These are phyloP conservation scores for Rhingia campestris DNA, from an alignment of 2,888 invertebrate species.

Conservation along the genomic window DNA sequence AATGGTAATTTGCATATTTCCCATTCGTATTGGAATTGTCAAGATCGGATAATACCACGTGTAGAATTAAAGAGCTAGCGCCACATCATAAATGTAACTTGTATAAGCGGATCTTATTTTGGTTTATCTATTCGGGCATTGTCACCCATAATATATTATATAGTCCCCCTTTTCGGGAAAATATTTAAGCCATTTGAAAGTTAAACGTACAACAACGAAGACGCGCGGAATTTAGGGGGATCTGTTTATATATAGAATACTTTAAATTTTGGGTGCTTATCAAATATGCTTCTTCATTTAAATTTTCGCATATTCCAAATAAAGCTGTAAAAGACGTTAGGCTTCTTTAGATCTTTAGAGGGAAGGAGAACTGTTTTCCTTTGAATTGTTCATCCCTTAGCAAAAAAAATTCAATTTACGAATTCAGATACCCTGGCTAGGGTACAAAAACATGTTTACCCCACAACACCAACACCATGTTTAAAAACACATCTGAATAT, in stretches of 20 bases:
- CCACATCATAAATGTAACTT: background rate
- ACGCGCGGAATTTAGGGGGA: background rate
- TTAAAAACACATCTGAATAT: slow-evolving; percentile 81
- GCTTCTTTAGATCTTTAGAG: slow-evolving; percentile 2
- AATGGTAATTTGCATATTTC: slow-evolving; percentile 41
- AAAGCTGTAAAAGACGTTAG: slow-evolving; percentile 17
- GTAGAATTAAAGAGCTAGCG: slow-evolving; percentile 11
- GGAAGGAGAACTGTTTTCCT: slow-evolving; percentile 6
- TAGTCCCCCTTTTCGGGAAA: background rate
- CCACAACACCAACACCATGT: slow-evolving; percentile 19
- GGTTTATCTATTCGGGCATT: background rate
- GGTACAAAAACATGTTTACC: slow-evolving; percentile 45
- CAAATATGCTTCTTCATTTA: slow-evolving; percentile 32
- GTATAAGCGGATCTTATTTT: background rate
- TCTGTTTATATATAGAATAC: background rate
- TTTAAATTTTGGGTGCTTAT: background rate
- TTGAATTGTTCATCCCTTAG: slow-evolving; percentile 46
- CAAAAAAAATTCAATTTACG: slow-evolving; percentile 49
- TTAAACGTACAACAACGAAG: background rate
- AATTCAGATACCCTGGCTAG: slow-evolving; percentile 35
- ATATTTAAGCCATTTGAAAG: background rate
- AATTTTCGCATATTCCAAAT: slow-evolving; percentile 10
- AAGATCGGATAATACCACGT: slow-evolving; percentile 5
- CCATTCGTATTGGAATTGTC: slow-evolving; percentile 12
- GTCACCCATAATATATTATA: background rate